Base-by-base conservation (phyloP, 2,113 vertebrate genomes). In the Larimichthys polyactis region DNA sequence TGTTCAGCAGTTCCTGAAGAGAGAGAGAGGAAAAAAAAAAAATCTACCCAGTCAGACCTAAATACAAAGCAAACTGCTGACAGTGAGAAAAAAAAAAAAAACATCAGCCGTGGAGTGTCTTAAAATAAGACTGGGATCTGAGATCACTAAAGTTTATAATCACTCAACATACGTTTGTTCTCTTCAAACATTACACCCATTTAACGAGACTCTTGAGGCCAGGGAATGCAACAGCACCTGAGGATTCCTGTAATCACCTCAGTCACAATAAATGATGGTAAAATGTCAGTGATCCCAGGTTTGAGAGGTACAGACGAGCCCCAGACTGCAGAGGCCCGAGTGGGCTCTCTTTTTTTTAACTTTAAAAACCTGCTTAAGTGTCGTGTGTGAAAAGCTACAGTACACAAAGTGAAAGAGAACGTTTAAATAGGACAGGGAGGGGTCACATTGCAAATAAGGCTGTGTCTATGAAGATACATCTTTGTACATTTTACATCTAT, bases 381-480 rank as follows among this genome's bases (percentile, higher is more conserved):
- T 58, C 1, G 36, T 40, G 36, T 9, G 32, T 36, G 29, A 36
- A 65, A 70, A 82, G 62, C 81, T 64, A 67, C 2, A 43, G 52
- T 73, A 48, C 14, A 27, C 66, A 51, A 48, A 43, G 19, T 40
- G 2, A 54, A 73, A 57, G 27, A 85, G 22, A 72, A 32, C 22
- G 11, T 63, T 54, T 22, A 29, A 60, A 75, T 19, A 68, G 19
- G 2, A 75, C 49, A 3, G 12, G 43, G 24, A 1, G 27, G 5
- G 24, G 40, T 29, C 75, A 78, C 78, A 29, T 58, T 57, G 82
- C 68, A 75, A 40, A 66, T 85, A 86, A 90, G 80, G 85, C 85
- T 89, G 69, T 15, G 15, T 71, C 49, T 77, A 74, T 64, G 29
- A 46, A 66, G 70, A 84, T 82, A 66, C 73, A 44, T 22, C 24